These are phyloP conservation scores for Coenonympha arcania DNA, from an alignment of 2,888 invertebrate genomes.

Conservation along the genomic window DNA sequence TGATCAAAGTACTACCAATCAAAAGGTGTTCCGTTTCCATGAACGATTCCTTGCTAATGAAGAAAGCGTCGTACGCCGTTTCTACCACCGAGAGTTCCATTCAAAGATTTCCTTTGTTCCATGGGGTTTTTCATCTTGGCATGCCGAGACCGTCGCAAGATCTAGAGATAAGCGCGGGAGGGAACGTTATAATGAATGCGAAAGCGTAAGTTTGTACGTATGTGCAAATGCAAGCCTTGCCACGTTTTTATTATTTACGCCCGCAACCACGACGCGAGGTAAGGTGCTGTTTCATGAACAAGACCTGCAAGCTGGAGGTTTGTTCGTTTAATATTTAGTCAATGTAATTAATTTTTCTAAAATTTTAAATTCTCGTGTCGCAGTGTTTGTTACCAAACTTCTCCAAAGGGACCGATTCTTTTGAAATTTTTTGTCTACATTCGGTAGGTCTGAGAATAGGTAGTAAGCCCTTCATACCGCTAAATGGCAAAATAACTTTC, in stretches of 20 bases:
- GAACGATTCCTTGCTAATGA: conserved; percentile 8
- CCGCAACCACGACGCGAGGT: conserved; percentile 38
- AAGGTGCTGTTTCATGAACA: conserved; percentile 9
- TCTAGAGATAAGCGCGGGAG: conserved; percentile 22
- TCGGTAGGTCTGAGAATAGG: too few relatives aligned
- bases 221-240: conserved; percentile 28
- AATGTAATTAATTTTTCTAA: too few relatives aligned
- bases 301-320: background rate
- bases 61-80: conserved; percentile 9
- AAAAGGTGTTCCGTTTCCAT: background rate
- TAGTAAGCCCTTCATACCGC: too few relatives aligned
- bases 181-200: conserved; percentile 26
- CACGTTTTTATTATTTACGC: conserved; percentile 57
- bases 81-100: background rate
- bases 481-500: too few relatives aligned
- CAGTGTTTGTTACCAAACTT: too few relatives aligned
- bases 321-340: background rate
- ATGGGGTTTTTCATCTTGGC: conserved; percentile 20
- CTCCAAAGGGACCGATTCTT: too few relatives aligned
- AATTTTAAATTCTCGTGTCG: too few relatives aligned
- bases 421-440: too few relatives aligned
- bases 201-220: conserved; percentile 24
- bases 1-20: too few relatives aligned
- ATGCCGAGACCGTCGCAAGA: conserved; percentile 18
- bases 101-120: conserved; percentile 18